Evolutionary conservation across 2,888 invertebrate genomes (phyloP), one percentile per base, ranked within the genome.

Genomic region (Xiphydria camelus): DNA sequence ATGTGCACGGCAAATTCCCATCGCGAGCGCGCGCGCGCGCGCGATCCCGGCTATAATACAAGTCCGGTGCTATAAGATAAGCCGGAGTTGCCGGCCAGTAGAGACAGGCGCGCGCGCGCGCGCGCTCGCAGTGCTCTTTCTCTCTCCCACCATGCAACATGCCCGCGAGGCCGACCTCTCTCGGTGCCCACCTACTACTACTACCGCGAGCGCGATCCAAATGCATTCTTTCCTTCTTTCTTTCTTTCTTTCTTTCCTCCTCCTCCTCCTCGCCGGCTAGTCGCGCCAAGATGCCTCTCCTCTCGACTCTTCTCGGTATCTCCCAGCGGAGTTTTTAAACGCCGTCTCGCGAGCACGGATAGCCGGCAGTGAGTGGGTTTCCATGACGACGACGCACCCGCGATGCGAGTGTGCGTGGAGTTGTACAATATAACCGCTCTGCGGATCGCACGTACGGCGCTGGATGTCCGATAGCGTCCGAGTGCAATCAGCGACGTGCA

Each of bases 201-300:
- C n/a, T n/a, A n/a, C n/a, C n/a, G n/a, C n/a, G n/a, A n/a, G 58
- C 53, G 59, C 62, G 59, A 65, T 62, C 57, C 62, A 55, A 63
- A 64, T 61, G 65, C 62, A 65, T 60, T 62, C 57, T 59, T 55
- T 57, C 33, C 37, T 17, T 15, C 29, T 15, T 29, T 29, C 29
- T 29, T 29, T 29, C 49, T 45, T 52, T 51, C 26, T 23, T 43
- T 15, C 42, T 40, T 40, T 41, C 17, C 34, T 43, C 41, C 37
- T 36, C 35, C 12, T 14, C 10, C 32, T 31, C 34, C 6, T 22
- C 29, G 25, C 34, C 18, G 36, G 10, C 35, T 15, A 14, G 26
- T 10, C 35, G 45, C 41, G 41, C 49, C 29, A 41, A 21, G n/a
- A n/a, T n/a, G n/a, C n/a, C n/a, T n/a, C n/a, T n/a, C n/a, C n/a